Percentiles rank a stretch among this genome's conserved stretches.
These are phyloP conservation scores for Uropetala carovei DNA, from an alignment of 2,888 invertebrate species.

Conservation along the genomic window DNA sequence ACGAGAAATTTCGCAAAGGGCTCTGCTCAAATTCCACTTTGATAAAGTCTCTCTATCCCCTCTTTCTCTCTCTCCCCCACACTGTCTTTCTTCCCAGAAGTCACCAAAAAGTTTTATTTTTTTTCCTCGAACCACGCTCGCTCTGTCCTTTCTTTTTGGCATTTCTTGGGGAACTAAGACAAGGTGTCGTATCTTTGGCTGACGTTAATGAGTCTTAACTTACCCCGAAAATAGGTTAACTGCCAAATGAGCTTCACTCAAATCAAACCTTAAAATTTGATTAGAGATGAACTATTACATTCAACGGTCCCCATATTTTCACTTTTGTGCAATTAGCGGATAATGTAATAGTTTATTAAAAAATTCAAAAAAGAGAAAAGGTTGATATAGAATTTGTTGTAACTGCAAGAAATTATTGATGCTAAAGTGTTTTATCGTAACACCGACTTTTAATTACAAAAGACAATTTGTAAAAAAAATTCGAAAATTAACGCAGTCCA, in stretches of 20 bases:
- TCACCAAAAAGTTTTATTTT: background rate
- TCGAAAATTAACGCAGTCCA: too few species aligned
- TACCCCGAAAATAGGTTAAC: background rate
- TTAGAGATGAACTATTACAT: too few species aligned
- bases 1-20: constrained; percentile 11
- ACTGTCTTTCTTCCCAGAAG: background rate
- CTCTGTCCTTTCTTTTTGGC: background rate
- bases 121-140: background rate
- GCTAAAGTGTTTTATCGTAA: too few species aligned
- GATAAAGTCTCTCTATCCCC: background rate
- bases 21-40: constrained; percentile 10
- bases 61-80: background rate
- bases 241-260: background rate
- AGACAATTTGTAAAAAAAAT: too few species aligned
- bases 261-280: background rate
- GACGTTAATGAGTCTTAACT: constrained; percentile 10
- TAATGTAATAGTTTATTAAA: too few species aligned
- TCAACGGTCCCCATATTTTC: too few species aligned
- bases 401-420: too few species aligned
- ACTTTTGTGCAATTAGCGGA: too few species aligned
- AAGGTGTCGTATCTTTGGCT: background rate
- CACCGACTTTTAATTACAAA: too few species aligned
- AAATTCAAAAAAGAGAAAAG: too few species aligned
- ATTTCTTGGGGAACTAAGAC: background rate
- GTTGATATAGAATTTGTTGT: too few species aligned